phyloP scores from a whole-genome alignment of 2,797 vertebrate genomes.

The Buceros bicornis region DNA sequence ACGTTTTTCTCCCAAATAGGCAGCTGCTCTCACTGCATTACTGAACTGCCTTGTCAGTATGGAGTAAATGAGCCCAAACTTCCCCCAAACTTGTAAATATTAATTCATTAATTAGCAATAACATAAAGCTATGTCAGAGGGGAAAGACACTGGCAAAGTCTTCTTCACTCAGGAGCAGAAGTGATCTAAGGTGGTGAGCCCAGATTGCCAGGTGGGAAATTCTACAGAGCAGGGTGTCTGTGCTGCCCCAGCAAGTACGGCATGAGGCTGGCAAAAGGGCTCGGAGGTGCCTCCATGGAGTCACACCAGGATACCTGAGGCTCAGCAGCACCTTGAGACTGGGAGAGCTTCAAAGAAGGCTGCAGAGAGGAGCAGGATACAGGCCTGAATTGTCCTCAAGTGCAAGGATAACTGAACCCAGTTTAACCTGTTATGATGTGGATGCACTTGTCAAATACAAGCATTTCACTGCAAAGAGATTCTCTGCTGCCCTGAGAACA shows the following conservation, averaged over 20 bases:
- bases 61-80: neutral
- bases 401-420: neutral
- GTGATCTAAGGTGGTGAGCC: neutral
- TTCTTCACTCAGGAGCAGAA: neutral
- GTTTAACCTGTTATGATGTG: neutral
- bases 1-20: neutral
- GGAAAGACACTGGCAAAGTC: neutral
- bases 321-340: neutral
- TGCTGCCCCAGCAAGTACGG: neutral
- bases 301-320: neutral
- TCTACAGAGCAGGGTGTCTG: neutral
- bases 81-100: neutral
- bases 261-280: accelerated
- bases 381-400: neutral
- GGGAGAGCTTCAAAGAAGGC: neutral
- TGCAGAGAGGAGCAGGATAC: neutral
- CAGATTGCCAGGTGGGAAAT: neutral
- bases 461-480: neutral
- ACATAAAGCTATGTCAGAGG: neutral
- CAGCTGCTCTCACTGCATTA: neutral
- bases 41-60: neutral
- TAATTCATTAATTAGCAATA: neutral
- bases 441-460: neutral
- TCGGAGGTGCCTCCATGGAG: neutral
- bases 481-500: neutral